Evolutionary conservation across 2,888 invertebrate species (phyloP).

Genomic region (Cotesia congregata): DNA sequence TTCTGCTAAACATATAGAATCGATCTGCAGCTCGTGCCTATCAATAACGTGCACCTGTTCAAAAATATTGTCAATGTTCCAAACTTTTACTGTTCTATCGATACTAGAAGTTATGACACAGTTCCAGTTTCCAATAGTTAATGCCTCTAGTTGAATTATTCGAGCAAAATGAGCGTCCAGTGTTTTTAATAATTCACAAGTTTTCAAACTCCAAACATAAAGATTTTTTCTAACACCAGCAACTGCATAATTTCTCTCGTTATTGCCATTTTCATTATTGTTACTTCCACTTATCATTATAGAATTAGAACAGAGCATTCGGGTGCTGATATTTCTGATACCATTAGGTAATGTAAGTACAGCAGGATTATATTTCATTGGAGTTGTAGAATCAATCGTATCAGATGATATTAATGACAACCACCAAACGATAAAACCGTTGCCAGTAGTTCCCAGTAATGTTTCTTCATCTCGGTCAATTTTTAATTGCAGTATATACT

Average conservation of each 20-base stretch:
- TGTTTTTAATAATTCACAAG: constrained; percentile 87
- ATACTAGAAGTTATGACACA: constrained; percentile 97
- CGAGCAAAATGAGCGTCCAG: constrained; percentile 97
- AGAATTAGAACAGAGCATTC: constrained; percentile 91
- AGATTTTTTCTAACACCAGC: constrained; percentile 96
- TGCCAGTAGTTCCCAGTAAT: constrained; percentile 86
- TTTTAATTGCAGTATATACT: constrained; percentile 85
- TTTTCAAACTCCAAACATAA: constrained; percentile 93
- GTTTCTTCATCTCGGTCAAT: constrained; percentile 85
- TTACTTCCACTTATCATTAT: constrained; percentile 89
- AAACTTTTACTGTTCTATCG: constrained; percentile 97
- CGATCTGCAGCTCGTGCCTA: constrained; percentile 94
- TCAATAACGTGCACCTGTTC: constrained; percentile 97
- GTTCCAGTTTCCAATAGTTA: constrained; percentile 92
- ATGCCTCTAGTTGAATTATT: constrained; percentile 90
- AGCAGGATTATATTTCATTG: constrained; percentile 72
- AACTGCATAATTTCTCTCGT: constrained; percentile 85
- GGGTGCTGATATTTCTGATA: constrained; percentile 92
- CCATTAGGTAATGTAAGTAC: constrained; percentile 85
- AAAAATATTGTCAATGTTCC: constrained; percentile 99
- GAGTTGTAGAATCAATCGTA: not conserved
- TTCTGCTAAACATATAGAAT: constrained; percentile 87
- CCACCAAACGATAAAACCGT: constrained; percentile 88
- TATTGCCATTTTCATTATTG: not conserved
- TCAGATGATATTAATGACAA: constrained; percentile 69